phyloP scores from a whole-genome alignment of 2,113 vertebrate genomes.

The Myotis yumanensis region DNA sequence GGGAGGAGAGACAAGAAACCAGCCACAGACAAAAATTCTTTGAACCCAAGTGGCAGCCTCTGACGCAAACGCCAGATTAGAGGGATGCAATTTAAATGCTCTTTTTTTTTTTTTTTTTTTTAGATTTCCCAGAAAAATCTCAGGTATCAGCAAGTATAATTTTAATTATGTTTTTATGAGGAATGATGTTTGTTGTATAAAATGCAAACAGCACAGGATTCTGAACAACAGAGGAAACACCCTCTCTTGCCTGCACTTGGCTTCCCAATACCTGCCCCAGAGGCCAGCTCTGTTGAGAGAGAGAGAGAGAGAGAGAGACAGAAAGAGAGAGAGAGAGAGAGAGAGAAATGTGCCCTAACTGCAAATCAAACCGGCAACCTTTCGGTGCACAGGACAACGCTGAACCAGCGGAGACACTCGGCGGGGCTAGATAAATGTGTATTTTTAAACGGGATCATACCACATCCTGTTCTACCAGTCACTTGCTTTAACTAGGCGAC shows the following conservation, averaged over 20 bases:
- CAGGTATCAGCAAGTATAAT: not conserved
- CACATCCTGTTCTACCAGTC: not conserved
- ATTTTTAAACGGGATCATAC: not conserved
- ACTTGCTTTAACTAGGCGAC: not conserved
- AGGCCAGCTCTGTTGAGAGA: not conserved
- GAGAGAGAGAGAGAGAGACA: too few species aligned
- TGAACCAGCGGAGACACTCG: too few species aligned
- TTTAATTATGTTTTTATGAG: not conserved
- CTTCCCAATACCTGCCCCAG: not conserved
- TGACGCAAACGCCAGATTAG: not conserved
- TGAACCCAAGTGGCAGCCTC: not conserved
- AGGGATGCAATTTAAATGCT: not conserved
- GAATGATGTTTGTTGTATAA: not conserved
- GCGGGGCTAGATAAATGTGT: rapidly evolving
- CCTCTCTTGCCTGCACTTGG: not conserved
- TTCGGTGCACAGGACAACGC: too few species aligned
- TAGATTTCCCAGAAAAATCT: not conserved
- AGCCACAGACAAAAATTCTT: not conserved
- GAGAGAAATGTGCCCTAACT: too few species aligned
- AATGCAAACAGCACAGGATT: not conserved
- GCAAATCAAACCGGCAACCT: too few species aligned
- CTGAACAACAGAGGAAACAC: not conserved
- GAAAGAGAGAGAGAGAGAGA: too few species aligned
- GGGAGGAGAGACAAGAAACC: not conserved
- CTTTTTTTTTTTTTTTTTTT: not conserved